These are phyloP conservation scores for Drosophila punjabiensis DNA, from an alignment of 1,140 invertebrate species.

Conservation along the genomic window DNA sequence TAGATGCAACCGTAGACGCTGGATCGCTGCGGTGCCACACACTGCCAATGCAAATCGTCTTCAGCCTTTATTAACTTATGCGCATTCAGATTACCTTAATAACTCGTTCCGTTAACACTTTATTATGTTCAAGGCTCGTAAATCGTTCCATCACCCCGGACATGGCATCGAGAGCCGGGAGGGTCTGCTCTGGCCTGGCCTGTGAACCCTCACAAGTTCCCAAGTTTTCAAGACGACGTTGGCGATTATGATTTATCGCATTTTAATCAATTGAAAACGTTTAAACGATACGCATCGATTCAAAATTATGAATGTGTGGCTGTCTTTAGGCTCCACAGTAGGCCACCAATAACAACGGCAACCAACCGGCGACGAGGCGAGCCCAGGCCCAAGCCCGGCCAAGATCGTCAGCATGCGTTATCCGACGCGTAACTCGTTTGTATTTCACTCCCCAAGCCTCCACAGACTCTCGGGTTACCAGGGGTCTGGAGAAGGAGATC, in stretches of 20 bases:
- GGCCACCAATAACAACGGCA: slow-evolving; percentile 60
- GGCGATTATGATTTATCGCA: slow-evolving; percentile 85
- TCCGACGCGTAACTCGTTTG: slow-evolving; percentile 77
- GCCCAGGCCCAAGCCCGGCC: slow-evolving; percentile 16
- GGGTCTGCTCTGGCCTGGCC: slow-evolving; percentile 18
- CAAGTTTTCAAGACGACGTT: slow-evolving; percentile 40
- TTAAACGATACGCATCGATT: slow-evolving; percentile 83
- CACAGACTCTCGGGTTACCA: slow-evolving; percentile 67
- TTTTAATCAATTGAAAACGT: slow-evolving; percentile 85
- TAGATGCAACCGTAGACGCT: slow-evolving; percentile 72
- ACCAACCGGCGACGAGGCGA: slow-evolving; percentile 46
- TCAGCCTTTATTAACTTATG: slow-evolving; percentile 82
- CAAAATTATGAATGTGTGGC: slow-evolving; percentile 84
- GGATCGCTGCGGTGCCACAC: slow-evolving; percentile 4
- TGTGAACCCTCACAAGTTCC: slow-evolving; percentile 24
- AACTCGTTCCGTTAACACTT: slow-evolving; percentile 85
- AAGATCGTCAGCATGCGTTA: slow-evolving; percentile 69
- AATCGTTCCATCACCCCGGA: slow-evolving; percentile 82
- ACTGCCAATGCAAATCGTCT: slow-evolving; percentile 65
- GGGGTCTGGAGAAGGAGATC: slow-evolving; percentile 35
- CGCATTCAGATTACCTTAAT: slow-evolving; percentile 84
- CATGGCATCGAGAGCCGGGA: slow-evolving; percentile 19
- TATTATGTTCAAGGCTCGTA: slow-evolving; percentile 84
- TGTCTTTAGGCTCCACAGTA: slow-evolving; percentile 82
- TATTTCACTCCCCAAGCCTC: slow-evolving; percentile 65